Percentiles rank a stretch among this genome's conserved stretches.
These are phyloP conservation scores for Meiosimyza decipiens DNA, from an alignment of 2,888 invertebrate genomes.

Conservation along the genomic window DNA sequence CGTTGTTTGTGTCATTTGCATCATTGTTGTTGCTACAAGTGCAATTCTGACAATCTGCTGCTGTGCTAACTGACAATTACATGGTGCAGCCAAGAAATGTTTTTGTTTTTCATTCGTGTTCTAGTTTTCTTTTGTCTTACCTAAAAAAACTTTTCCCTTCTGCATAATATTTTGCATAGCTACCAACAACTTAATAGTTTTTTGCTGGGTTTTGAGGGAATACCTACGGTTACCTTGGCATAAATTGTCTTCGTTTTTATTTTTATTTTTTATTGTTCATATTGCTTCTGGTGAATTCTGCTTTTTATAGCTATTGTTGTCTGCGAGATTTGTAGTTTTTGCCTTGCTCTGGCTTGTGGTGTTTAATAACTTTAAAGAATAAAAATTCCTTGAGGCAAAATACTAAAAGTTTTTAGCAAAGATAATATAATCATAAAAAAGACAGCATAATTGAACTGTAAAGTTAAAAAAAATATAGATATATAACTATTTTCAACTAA, in stretches of 20 bases:
- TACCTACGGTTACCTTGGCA: slow-evolving; percentile 13
- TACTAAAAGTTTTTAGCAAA: neutral
- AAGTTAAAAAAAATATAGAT: neutral
- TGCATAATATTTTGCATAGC: neutral
- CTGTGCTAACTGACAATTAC: slow-evolving; percentile 24
- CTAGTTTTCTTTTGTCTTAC: neutral
- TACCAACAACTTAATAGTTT: slow-evolving; percentile 5
- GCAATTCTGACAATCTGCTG: slow-evolving; percentile 18
- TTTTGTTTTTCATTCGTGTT: neutral
- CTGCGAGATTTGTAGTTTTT: slow-evolving; percentile 44
- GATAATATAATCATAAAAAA: too few species aligned
- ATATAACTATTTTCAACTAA: neutral
- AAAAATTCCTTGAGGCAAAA: neutral
- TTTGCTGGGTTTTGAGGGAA: neutral
- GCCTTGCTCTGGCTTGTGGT: neutral
- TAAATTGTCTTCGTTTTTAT: slow-evolving; percentile 5
- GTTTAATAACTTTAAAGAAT: neutral
- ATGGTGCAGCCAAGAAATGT: slow-evolving; percentile 2
- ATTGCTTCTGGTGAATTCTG: slow-evolving; percentile 2
- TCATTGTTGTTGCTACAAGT: neutral
- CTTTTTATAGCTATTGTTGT: slow-evolving; percentile 28
- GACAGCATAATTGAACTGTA: neutral
- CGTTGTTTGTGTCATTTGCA: neutral
- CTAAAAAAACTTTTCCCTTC: neutral
- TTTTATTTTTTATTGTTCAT: neutral